Conservation (phyloP, 2,113 vertebrate genomes). For the Hydropotes inermis region DNA sequence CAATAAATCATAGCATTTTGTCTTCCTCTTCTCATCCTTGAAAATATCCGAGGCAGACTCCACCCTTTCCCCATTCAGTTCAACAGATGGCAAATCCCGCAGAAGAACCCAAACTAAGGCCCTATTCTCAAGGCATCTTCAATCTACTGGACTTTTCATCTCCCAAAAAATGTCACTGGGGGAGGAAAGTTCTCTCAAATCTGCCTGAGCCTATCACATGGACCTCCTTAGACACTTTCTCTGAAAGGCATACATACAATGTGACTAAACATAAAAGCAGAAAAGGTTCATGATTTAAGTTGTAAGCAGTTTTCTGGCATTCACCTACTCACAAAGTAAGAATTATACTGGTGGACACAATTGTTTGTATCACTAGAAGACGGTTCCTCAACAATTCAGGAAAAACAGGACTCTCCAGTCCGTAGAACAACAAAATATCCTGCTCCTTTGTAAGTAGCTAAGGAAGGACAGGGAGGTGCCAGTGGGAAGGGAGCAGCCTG, state of each 20-base stretch:
- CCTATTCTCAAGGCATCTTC: not conserved
- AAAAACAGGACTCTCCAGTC: not conserved
- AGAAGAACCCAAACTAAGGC: not conserved
- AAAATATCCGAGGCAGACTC: not conserved
- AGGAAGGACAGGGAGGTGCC: not conserved
- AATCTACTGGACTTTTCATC: not conserved
- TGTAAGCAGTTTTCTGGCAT: not conserved
- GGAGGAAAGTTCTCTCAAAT: not conserved
- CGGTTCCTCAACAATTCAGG: not conserved
- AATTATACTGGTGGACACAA: not conserved
- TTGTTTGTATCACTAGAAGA: not conserved
- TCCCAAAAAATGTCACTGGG: not conserved
- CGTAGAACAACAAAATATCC: not conserved
- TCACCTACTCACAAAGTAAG: not conserved
- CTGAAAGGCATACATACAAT: not conserved
- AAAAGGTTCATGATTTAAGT: not conserved
- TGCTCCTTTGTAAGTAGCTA: not conserved
- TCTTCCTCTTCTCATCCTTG: not conserved
- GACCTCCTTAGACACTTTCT: not conserved
- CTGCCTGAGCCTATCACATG: not conserved
- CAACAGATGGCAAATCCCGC: not conserved
- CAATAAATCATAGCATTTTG: not conserved
- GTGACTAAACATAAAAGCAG: not conserved
- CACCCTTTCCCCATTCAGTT: not conserved
- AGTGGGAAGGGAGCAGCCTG: fast-evolving